Conservation (phyloP, 2,113 vertebrate genomes). For the Apaloderma vittatum region DNA sequence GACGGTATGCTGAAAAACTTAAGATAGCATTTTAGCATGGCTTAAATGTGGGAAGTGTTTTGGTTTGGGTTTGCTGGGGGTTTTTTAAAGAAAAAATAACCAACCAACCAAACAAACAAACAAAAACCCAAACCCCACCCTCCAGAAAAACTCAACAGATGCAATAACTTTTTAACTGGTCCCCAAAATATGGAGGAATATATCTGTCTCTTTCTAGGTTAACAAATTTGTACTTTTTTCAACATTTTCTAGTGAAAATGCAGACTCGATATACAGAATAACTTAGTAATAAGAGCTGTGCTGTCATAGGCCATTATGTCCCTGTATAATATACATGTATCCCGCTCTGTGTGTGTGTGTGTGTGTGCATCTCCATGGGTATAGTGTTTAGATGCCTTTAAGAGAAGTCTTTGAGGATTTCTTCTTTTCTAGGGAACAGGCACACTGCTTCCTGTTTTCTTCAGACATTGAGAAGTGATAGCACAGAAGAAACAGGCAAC, state of each 20-base stretch:
- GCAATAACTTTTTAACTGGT: neutral
- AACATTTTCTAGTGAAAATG: neutral
- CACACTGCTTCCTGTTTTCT: constrained; percentile 14
- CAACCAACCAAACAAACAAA: neutral
- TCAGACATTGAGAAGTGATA: constrained; percentile 44
- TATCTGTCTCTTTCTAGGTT: neutral
- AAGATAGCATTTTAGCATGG: neutral
- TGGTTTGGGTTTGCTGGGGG: neutral
- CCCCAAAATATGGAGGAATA: neutral
- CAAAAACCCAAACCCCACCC: fast-evolving
- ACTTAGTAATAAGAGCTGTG: neutral
- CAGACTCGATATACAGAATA: neutral
- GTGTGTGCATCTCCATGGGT: neutral
- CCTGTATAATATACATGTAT: neutral
- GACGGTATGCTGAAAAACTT: neutral
- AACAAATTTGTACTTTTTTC: neutral
- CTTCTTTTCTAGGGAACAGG: constrained; percentile 51
- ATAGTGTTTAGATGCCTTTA: neutral
- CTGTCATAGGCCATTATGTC: neutral
- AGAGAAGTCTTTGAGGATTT: neutral
- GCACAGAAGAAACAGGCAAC: constrained; percentile 31
- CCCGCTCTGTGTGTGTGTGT: neutral
- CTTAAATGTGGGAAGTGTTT: neutral
- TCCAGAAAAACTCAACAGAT: neutral
- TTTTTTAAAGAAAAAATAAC: neutral